Percentiles rank a stretch among this genome's conserved stretches.
These are phyloP conservation scores for Salvelinus alpinus DNA, from an alignment of 2,113 vertebrate genomes.

Conservation along the genomic window DNA sequence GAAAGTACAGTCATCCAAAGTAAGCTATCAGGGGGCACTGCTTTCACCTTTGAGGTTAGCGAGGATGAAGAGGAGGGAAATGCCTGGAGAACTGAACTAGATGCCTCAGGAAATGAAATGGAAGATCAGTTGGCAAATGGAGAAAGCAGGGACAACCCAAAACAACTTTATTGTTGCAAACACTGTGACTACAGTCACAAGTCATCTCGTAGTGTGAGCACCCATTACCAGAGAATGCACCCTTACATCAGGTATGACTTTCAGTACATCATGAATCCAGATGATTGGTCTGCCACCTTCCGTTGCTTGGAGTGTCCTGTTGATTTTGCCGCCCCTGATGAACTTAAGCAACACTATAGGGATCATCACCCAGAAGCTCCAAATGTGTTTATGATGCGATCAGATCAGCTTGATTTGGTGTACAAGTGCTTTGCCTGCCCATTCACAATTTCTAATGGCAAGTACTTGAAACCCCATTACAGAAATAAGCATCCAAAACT, in stretches of 20 bases:
- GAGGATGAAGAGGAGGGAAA: slow-evolving; percentile 80
- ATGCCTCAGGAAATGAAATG: slow-evolving; percentile 76
- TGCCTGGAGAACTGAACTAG: slow-evolving; percentile 33
- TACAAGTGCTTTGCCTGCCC: slow-evolving; percentile 86
- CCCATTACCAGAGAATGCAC: slow-evolving; percentile 86
- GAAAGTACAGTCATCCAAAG: slow-evolving; percentile 76
- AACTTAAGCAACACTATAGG: slow-evolving; percentile 82
- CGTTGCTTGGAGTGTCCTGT: slow-evolving; percentile 89
- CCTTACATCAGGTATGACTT: slow-evolving; percentile 84
- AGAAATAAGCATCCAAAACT: slow-evolving; percentile 85
- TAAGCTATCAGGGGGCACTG: slow-evolving; percentile 71
- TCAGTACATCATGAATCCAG: slow-evolving; percentile 81
- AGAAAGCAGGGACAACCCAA: slow-evolving; percentile 50
- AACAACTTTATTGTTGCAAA: slow-evolving; percentile 82
- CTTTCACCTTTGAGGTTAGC: slow-evolving; percentile 84
- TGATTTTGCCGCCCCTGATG: slow-evolving; percentile 81
- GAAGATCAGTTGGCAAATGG: slow-evolving; percentile 50
- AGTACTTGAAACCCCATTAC: slow-evolving; percentile 85
- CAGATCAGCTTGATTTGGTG: slow-evolving; percentile 78
- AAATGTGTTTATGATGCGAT: slow-evolving; percentile 76
- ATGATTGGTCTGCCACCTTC: slow-evolving; percentile 84
- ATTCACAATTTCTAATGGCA: slow-evolving; percentile 77
- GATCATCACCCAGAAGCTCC: slow-evolving; percentile 85
- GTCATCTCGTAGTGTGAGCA: slow-evolving; percentile 75
- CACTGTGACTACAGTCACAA: slow-evolving; percentile 87